These are phyloP conservation scores for Elegia similella DNA, from an alignment of 2,888 invertebrate genomes.

Conservation along the genomic window DNA sequence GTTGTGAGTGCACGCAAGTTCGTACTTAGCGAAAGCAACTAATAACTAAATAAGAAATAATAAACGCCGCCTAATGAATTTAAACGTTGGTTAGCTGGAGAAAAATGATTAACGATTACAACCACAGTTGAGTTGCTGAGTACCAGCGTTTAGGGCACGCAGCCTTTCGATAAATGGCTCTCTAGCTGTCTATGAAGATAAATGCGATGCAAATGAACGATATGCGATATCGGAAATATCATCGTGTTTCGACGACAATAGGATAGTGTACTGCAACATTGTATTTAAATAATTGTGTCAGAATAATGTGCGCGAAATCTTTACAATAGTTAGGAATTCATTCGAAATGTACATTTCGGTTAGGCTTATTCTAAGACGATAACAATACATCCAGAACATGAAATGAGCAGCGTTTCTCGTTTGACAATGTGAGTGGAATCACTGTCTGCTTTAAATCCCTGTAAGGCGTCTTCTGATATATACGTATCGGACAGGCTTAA, in stretches of 20 bases:
- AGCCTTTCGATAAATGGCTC: slow-evolving; percentile 19
- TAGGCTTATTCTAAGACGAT: not conserved
- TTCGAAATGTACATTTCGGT: not conserved
- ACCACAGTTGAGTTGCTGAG: not conserved
- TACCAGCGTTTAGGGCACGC: slow-evolving; percentile 11
- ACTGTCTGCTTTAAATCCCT: not conserved
- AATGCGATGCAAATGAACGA: slow-evolving; percentile 43
- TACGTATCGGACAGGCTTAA: slow-evolving; percentile 7
- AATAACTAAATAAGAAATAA: slow-evolving; percentile 25
- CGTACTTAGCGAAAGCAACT: slow-evolving; percentile 32
- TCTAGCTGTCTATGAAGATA: slow-evolving; percentile 19
- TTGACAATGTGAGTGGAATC: not conserved
- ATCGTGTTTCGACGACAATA: slow-evolving; percentile 48
- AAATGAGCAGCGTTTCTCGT: too few species aligned
- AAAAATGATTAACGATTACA: slow-evolving; percentile 18
- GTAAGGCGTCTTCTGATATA: not conserved
- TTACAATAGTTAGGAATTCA: not conserved
- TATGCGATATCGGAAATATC: slow-evolving; percentile 53
- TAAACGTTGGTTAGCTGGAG: slow-evolving; percentile 12
- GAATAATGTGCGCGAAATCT: not conserved
- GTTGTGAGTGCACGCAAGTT: slow-evolving; percentile 44
- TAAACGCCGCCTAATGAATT: slow-evolving; percentile 15
- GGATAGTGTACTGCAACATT: slow-evolving; percentile 25
- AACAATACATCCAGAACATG: too few species aligned
- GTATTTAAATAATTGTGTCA: slow-evolving; percentile 23